Conservation (phyloP, 2,797 vertebrate genomes). For the Scyliorhinus canicula region DNA sequence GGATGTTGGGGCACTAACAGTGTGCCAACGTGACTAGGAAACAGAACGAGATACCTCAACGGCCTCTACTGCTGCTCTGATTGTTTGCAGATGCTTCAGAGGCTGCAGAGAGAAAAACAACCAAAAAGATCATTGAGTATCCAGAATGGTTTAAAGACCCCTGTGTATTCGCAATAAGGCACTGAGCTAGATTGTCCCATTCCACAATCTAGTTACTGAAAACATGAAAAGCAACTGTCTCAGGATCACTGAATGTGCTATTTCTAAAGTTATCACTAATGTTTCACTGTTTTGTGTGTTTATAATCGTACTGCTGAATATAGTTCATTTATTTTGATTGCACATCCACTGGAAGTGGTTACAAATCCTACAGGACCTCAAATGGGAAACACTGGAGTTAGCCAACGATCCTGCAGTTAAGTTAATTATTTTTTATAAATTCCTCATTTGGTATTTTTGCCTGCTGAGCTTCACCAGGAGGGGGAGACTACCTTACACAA, state of each 20-base stretch:
- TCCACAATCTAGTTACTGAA: background rate
- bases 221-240: background rate
- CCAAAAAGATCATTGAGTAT: background rate
- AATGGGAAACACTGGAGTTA: background rate
- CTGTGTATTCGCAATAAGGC: background rate
- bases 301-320: background rate
- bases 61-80: slow-evolving; percentile 17
- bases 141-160: background rate
- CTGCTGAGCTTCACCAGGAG: background rate
- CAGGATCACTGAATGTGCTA: background rate
- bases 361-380: slow-evolving; percentile 24
- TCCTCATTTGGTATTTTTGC: background rate
- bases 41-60: background rate
- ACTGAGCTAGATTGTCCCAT: background rate
- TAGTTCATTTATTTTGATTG: background rate
- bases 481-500: background rate
- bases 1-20: background rate
- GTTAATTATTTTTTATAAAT: background rate
- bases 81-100: slow-evolving; percentile 1
- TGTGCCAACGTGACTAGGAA: background rate
- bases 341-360: background rate
- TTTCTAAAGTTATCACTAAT: background rate
- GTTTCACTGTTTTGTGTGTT: background rate
- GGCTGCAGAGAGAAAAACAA: background rate
- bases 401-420: background rate